Evolutionary conservation across 2,888 invertebrate genomes (phyloP).

Genomic region (Oscheius myriophilus): DNA sequence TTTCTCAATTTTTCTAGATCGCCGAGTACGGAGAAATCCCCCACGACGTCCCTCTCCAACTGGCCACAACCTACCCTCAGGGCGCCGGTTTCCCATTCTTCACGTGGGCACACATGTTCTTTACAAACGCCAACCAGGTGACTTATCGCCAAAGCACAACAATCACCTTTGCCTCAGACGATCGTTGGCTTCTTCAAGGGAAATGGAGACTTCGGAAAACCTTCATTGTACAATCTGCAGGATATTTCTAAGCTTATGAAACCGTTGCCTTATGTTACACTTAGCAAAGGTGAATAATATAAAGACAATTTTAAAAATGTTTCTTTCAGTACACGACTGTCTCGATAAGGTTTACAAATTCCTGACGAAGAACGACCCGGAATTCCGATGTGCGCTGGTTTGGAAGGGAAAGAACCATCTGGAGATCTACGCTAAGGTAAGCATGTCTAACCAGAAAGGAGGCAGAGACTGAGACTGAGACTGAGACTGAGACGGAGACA

Average conservation of each 20-base stretch:
- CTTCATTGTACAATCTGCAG: conserved; percentile 62
- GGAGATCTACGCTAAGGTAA: conserved; percentile 65
- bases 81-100: conserved; percentile 70
- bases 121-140: conserved; percentile 59
- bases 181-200: conserved; percentile 70
- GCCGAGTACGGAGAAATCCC: conserved; percentile 59
- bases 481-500: too few relatives aligned
- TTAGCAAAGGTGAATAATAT: conserved; percentile 58
- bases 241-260: conserved; percentile 70
- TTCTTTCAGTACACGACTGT: conserved; percentile 65
- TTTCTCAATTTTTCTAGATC: too few relatives aligned
- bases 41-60: conserved; percentile 56
- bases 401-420: conserved; percentile 67
- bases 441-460: too few relatives aligned
- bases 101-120: conserved; percentile 71
- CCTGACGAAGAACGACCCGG: conserved; percentile 66
- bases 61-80: conserved; percentile 69
- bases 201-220: conserved; percentile 69
- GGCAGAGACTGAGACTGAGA: too few relatives aligned
- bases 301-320: not conserved
- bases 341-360: conserved; percentile 68
- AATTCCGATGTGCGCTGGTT: conserved; percentile 66
- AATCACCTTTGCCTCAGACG: conserved; percentile 44
- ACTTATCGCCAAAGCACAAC: conserved; percentile 1
- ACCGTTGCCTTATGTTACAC: conserved; percentile 67